Conservation (phyloP, 2,888 invertebrate genomes). For the Pollenia griseotomentosa region DNA sequence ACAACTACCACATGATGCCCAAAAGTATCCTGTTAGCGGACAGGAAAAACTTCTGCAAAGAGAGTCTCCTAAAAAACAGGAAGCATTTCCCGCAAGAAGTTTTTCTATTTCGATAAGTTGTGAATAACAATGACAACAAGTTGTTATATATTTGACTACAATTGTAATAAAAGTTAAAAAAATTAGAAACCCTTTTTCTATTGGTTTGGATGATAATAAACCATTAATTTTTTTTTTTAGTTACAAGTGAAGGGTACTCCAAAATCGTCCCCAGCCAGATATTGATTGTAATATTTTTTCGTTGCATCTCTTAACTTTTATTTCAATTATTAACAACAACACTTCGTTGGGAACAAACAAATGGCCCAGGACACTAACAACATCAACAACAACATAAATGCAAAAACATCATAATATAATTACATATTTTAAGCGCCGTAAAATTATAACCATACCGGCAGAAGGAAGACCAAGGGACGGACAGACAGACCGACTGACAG, state of each 20-base stretch:
- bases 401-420: conserved; percentile 34
- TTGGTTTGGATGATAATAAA: no score
- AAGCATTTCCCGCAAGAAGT: no score
- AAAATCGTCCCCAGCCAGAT: not conserved
- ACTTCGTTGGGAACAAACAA: conserved; percentile 56
- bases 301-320: conserved; percentile 11
- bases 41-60: no score
- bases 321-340: conserved; percentile 63
- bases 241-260: not conserved
- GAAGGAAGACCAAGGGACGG: not conserved
- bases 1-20: no score
- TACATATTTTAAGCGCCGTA: conserved; percentile 67
- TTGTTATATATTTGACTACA: no score
- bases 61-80: no score
- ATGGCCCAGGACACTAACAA: conserved; percentile 25
- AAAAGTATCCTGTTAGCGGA: no score
- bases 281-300: not conserved
- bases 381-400: not conserved
- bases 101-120: no score
- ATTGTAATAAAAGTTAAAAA: no score
- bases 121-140: no score
- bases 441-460: conserved; percentile 56
- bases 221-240: not conserved
- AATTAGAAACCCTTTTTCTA: no score
- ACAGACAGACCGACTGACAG: conserved; percentile 9